Evolutionary conservation across 2,888 invertebrate species (phyloP), one percentile per base, ranked within the genome.

Genomic region (Phengaris alcon): DNA sequence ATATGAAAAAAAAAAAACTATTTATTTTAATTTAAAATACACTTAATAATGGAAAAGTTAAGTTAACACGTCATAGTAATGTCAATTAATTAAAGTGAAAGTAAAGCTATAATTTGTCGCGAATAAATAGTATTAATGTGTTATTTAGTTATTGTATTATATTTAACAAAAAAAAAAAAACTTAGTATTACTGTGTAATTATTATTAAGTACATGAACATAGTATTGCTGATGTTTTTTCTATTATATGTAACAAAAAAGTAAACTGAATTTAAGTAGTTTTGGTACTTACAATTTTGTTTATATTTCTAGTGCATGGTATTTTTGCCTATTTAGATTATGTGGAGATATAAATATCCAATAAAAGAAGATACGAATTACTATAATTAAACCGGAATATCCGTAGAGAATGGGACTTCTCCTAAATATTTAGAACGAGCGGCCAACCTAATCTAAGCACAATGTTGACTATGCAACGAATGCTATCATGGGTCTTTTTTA

Each of bases 401-500:
- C 15, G 0, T 10, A 59, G 3, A 22, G 5, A 22, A 35, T 5
- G 13, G 35, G 22, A 52, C 52, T 13, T 35, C 35, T 72, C 72
- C 72, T 35, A 35, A 52, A 13, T 54, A 52, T 22, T 52, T 52
- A 5, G 15, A 72, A 15, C 10, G 4, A 35, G 52, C 52, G 54
- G 35, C 6, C 13, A 52, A 15, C 13, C 48, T 6, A 52, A 35
- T 35, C 54, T 52, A 52, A 72, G 35, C 72, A 72, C 51, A 52
- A 54, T 72, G 54, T 72, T 54, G 72, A 72, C 70, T 70, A 70
- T 70, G 70, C 70, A 70, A 70, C 22, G 35, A 72, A 52, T 13
- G 52, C 54, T 72, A 72, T 72, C 72, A 54, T 13, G 72, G 72
- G 54, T 72, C 72, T 72, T 72, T 72, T 51, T 72, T 72, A 13